A percentile compares a stretch with the other conserved stretches of the same genome.
Conservation (phyloP, 37 sponge, comb jelly and placozoan species). For the Spongilla lacustris region DNA sequence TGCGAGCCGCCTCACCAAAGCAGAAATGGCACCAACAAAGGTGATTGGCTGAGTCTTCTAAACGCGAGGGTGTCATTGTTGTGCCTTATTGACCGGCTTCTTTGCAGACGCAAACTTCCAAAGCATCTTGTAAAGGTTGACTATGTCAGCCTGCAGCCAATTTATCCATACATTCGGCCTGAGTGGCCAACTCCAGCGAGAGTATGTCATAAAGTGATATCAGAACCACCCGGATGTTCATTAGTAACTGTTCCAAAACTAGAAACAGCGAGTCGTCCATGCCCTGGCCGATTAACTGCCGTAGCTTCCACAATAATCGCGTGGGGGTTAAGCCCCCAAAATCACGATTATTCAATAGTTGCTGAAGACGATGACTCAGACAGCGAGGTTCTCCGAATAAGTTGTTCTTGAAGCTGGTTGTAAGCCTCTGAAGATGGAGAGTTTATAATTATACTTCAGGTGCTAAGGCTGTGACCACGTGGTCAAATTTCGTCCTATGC, state of each 20-base stretch:
- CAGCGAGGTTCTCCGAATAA: slow-evolving; percentile 44
- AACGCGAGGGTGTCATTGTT: too few relatives aligned
- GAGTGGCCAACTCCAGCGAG: slow-evolving; percentile 36
- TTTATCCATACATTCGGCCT: slow-evolving; percentile 55
- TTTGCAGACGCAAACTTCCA: too few relatives aligned
- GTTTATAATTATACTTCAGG: slow-evolving; percentile 40
- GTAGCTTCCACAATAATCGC: too few relatives aligned
- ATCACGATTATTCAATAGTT: slow-evolving; percentile 39
- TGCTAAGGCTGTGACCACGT: slow-evolving; percentile 37
- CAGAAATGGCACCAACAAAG: slow-evolving; percentile 38
- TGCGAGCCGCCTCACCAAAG: slow-evolving; percentile 23
- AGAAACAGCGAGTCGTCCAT: slow-evolving; percentile 26
- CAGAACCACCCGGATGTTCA: slow-evolving; percentile 61
- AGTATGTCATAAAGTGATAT: slow-evolving; percentile 21
- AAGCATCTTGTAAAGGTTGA: too few relatives aligned
- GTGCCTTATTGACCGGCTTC: too few relatives aligned
- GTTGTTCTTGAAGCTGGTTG: slow-evolving; percentile 32
- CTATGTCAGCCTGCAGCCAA: slow-evolving; percentile 13
- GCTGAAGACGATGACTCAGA: slow-evolving; percentile 55
- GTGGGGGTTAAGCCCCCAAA: background rate
- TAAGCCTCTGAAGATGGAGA: slow-evolving; percentile 38
- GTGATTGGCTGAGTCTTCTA: background rate
- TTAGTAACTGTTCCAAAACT: slow-evolving; percentile 56
- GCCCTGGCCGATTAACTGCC: too few relatives aligned
- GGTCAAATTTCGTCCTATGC: slow-evolving; percentile 43